These are phyloP conservation scores for Tachina grossa DNA, from an alignment of 2,888 invertebrate genomes.

Conservation along the genomic window DNA sequence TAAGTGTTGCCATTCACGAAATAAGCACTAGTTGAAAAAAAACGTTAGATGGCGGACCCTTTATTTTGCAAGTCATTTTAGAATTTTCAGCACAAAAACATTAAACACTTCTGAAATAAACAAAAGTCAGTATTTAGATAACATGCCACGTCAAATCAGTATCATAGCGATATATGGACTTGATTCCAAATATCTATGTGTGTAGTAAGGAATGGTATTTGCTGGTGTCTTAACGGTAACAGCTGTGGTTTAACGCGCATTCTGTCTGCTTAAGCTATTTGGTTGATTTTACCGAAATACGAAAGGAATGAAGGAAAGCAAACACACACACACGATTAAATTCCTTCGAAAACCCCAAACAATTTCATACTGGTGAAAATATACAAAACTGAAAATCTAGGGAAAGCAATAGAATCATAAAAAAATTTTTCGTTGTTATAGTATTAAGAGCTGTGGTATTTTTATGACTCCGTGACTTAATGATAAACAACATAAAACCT, in stretches of 20 bases:
- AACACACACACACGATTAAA: not conserved
- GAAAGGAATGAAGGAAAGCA: slow-evolving; percentile 1
- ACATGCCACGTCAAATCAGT: not conserved
- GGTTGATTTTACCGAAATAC: slow-evolving; percentile 29
- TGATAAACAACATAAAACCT: slow-evolving; percentile 47
- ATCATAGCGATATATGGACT: not conserved
- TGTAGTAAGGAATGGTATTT: slow-evolving; percentile 20
- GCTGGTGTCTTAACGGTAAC: slow-evolving; percentile 59
- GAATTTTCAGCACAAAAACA: no score
- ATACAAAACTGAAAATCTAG: slow-evolving; percentile 35
- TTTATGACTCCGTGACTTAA: slow-evolving; percentile 68
- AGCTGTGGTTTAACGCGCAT: slow-evolving; percentile 67
- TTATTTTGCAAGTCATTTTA: no score
- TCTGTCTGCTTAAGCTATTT: slow-evolving; percentile 57
- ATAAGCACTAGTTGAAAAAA: no score
- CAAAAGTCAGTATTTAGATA: not conserved
- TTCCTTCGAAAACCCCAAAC: not conserved
- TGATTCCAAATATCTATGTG: not conserved
- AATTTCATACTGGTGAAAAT: slow-evolving; percentile 8
- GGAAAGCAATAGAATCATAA: slow-evolving; percentile 23
- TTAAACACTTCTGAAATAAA: no score
- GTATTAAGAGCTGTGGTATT: slow-evolving; percentile 53
- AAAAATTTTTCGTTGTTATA: slow-evolving; percentile 23
- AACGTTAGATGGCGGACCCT: no score
- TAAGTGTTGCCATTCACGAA: no score